These are phyloP conservation scores for Gastracanthus pulcherrimus DNA, from an alignment of 2,888 invertebrate species.

Conservation along the genomic window DNA sequence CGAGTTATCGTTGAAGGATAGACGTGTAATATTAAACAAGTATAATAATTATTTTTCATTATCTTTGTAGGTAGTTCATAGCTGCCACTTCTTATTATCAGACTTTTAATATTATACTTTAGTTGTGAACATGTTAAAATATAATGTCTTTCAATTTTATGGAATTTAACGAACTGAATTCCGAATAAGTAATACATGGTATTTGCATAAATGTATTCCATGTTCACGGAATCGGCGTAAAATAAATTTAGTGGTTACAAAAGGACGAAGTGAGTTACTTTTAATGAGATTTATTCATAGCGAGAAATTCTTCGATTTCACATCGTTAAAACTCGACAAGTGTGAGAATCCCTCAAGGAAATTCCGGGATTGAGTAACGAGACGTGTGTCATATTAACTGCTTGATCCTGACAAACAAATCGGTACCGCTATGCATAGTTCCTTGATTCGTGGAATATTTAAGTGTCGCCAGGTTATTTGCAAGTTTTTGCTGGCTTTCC, in stretches of 20 bases:
- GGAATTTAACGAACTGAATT: background rate
- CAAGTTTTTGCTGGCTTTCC: background rate
- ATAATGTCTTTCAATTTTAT: no score
- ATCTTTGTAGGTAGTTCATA: no score
- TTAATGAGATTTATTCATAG: constrained; percentile 12
- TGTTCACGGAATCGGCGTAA: background rate
- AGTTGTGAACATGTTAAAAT: no score
- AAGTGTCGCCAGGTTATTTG: background rate
- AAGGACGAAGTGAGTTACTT: constrained; percentile 5
- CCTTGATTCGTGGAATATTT: constrained; percentile 32
- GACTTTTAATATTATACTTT: no score
- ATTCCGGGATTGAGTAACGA: constrained; percentile 30
- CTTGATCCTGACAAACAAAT: constrained; percentile 55
- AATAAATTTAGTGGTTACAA: background rate
- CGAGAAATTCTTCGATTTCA: constrained; percentile 14
- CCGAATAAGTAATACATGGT: no score
- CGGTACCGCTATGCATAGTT: constrained; percentile 20
- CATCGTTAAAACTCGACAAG: background rate
- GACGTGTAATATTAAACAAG: no score
- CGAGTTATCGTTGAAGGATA: no score
- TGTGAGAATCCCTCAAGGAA: background rate
- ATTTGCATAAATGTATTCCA: background rate
- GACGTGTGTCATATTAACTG: constrained; percentile 30
- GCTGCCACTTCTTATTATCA: no score
- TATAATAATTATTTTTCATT: no score